Evolutionary conservation across 2,113 vertebrate genomes (phyloP).

Genomic region (Hippocampus guttulatus): DNA sequence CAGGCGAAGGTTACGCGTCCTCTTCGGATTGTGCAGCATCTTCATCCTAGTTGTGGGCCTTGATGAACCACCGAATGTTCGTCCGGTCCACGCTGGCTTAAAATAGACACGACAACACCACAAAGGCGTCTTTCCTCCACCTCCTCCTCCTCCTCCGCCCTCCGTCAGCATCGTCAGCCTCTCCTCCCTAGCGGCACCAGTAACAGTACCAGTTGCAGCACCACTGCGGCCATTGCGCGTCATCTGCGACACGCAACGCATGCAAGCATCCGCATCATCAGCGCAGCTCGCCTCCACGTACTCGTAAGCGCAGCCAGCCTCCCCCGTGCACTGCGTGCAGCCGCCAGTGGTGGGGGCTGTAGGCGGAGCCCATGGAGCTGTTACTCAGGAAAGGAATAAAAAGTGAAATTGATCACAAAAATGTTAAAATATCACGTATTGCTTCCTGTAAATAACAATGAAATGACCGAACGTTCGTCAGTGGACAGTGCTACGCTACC

Average conservation of each 20-base stretch:
- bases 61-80: neutral
- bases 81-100: neutral
- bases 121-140: neutral
- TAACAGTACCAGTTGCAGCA: neutral
- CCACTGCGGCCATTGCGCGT: constrained; percentile 9
- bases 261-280: neutral
- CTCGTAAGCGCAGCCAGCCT: neutral
- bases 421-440: neutral
- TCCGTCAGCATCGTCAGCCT: neutral
- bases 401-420: neutral
- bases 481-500: too few relatives aligned
- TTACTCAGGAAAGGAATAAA: neutral
- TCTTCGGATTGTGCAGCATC: neutral
- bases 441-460: neutral
- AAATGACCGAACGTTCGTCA: too few relatives aligned
- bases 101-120: neutral
- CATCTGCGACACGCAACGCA: neutral
- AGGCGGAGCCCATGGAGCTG: neutral
- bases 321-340: neutral
- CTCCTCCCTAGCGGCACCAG: neutral
- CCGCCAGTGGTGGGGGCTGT: neutral
- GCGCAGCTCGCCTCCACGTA: neutral
- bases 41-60: neutral
- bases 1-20: neutral
- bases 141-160: too few relatives aligned